Base-by-base conservation (phyloP, 1,140 invertebrate species). In the Eumeta japonica region DNA sequence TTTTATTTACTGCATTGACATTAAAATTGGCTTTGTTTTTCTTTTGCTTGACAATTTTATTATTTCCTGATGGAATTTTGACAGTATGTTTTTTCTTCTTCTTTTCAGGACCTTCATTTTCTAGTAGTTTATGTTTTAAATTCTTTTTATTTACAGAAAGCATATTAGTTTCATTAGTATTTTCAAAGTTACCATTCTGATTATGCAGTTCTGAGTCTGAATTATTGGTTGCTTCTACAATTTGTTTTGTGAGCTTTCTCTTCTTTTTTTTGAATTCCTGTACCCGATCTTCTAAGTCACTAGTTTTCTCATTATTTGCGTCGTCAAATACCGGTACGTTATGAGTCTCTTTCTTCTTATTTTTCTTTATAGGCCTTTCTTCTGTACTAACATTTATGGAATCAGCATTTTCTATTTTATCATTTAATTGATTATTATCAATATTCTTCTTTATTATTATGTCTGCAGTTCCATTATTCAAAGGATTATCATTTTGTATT, bases 21-120 rank as follows among this genome's bases (percentile, higher is more conserved):
- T 51, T 46, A 31, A 38, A 48, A 39, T 54, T 52, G 41, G 48
- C 60, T 54, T 52, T 55, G 40, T 39, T 58, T 43, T 43, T 45
- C 39, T 36, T 56, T 43, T 37, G 56, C 37, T n/a, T 32, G 14
- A n/a, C n/a, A n/a, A n/a, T n/a, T n/a, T n/a, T n/a, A 40, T 41
- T 42, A 36, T 27, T 52, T 36, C 35, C 20, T 16, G 37, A 7
- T 28, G 32, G 35, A 9, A n/a, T n/a, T n/a, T 36, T 43, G 32
- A 18, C 16, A 29, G 14, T 41, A 18, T 41, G 27, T 29, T 44
- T 41, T 15, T 28, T 37, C 11, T 43, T 43, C 38, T 59, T 55
- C 27, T 48, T 55, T 50, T 65, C 39, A 39, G 29, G 37, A 42
- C 40, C 37, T 45, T 43, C 43, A 34, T 45, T 41, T 39, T 37